Evolutionary conservation across 2,888 invertebrate species (phyloP).

Genomic region (Acleris laterana): DNA sequence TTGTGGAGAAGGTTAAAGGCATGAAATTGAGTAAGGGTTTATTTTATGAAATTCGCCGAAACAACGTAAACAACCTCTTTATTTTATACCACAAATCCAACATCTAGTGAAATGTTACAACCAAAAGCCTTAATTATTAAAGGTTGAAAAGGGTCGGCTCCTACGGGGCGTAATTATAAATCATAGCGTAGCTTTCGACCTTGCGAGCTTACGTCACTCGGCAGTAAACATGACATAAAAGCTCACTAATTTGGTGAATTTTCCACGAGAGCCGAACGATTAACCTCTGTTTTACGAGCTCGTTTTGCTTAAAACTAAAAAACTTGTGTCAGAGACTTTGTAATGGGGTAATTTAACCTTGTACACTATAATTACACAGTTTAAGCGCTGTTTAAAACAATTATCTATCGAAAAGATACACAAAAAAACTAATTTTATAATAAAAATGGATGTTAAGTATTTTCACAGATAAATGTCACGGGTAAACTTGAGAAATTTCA

Average conservation of each 20-base stretch:
- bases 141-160: constrained; percentile 24
- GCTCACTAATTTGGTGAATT: constrained; percentile 18
- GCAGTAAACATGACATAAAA: constrained; percentile 30
- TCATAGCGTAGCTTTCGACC: constrained; percentile 29
- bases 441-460: no score
- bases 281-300: constrained; percentile 30
- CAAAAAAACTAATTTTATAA: no score
- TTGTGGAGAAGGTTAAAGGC: no score
- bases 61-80: no score
- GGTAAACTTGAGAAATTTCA: no score
- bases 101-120: neutral
- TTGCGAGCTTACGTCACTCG: constrained; percentile 24
- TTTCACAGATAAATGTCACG: neutral
- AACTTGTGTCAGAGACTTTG: constrained; percentile 6
- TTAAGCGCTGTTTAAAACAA: neutral
- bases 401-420: no score
- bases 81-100: no score
- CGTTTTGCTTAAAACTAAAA: constrained; percentile 6
- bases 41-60: no score
- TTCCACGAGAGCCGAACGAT: constrained; percentile 20
- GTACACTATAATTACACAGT: no score
- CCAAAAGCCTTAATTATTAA: constrained; percentile 9
- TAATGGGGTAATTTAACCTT: constrained; percentile 5
- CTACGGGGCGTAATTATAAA: constrained; percentile 20
- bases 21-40: no score